Evolutionary conservation across 2,113 vertebrate species (phyloP).

Genomic region (Pan troglodytes): NHGRI_mPanTro3-v2.1_pri NC_072407.2:48254501-48255000

Average conservation of each 20-base stretch:
- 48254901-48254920: background rate
- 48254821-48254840: background rate
- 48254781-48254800: background rate
- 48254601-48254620: background rate
- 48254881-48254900: background rate
- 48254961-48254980: background rate
- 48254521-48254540: background rate
- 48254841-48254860: background rate
- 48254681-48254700: background rate
- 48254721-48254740: background rate
- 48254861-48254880: background rate
- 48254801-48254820: background rate
- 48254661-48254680: background rate
- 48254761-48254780: background rate
- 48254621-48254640: background rate
- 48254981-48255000: background rate
- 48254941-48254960: background rate
- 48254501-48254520: background rate
- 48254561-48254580: background rate
- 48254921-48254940: background rate
- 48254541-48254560: background rate
- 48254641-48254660: background rate
- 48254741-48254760: background rate
- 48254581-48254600: background rate
- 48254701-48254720: background rate